Conservation (phyloP, 2,113 vertebrate genomes). For the Cairina moschata region DNA sequence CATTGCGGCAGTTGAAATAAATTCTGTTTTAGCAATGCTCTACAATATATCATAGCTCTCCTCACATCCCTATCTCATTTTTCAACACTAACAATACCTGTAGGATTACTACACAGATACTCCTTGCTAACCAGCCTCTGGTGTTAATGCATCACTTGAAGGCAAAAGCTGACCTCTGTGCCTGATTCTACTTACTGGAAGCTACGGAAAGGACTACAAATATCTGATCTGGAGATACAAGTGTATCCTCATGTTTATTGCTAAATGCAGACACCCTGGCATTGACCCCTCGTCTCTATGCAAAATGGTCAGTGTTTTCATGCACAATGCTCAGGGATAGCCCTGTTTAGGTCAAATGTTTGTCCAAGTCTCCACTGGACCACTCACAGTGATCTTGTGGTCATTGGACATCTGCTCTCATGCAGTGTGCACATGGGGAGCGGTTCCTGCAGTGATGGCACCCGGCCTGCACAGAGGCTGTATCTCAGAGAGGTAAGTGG, state of each 20-base stretch:
- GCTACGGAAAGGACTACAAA: background rate
- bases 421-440: background rate
- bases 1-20: background rate
- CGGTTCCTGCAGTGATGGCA: background rate
- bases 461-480: background rate
- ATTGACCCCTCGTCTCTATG: too few species aligned
- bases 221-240: background rate
- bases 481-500: background rate
- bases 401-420: background rate
- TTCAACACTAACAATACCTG: background rate
- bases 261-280: background rate
- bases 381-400: background rate
- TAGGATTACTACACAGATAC: background rate
- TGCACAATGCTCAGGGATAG: too few species aligned
- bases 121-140: background rate
- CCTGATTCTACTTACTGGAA: background rate
- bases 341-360: background rate
- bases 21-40: background rate
- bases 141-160: background rate
- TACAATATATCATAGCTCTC: background rate
- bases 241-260: background rate
- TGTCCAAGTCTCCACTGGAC: background rate
- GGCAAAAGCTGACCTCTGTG: background rate
- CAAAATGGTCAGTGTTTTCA: accelerated
- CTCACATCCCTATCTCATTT: background rate